Evolutionary conservation across 2,113 vertebrate genomes (phyloP), one percentile per base, ranked within the genome.

Genomic region (Probosciger aterrimus): DNA sequence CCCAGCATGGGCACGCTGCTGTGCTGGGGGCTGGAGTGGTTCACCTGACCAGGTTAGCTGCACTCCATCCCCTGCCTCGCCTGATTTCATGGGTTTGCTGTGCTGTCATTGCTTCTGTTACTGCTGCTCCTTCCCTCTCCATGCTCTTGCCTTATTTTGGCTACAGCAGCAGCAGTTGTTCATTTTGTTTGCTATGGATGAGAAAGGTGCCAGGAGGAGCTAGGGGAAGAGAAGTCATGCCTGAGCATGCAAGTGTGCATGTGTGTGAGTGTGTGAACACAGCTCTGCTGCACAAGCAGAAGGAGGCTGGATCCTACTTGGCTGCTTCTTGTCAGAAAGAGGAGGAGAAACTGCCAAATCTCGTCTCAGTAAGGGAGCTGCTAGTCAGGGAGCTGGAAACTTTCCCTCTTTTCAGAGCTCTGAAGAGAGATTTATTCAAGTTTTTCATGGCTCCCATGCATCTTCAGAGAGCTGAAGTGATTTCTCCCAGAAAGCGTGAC

Each of bases 281-380:
- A 43, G 82, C 77, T 77, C 68, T 3, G 17, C 43, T 78, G 76
- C 76, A 76, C 0, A 0, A 80, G 68, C 79, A 96, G 71, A 65
- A 94, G 63, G 70, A 77, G 59, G 15, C 71, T 90, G 79, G 75
- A 41, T 93, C 71, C 41, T 74, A 19, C 60, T 88, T 74, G 86
- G 76, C 92, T 92, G 68, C 60, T 8, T 92, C 67, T 76, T 3
- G 0, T 76, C 53, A 94, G 88, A 93, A 53, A 37, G 41, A 93
- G 74, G n/a, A 83, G 46, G n/a, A 92, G 53, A 92, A 94, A 59
- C 55, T 96, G 96, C 76, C 91, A 94, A 90, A 84, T 90, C 64
- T 74, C 46, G 44, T 92, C 86, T 81, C 91, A 94, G 79, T 85
- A 92, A 83, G 71, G 52, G 86, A 86, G 73, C 68, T 94, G 91